Evolutionary conservation across 2,888 invertebrate species (phyloP), one percentile per base, ranked within the genome.

Genomic region (Scaptomyza flava): DNA sequence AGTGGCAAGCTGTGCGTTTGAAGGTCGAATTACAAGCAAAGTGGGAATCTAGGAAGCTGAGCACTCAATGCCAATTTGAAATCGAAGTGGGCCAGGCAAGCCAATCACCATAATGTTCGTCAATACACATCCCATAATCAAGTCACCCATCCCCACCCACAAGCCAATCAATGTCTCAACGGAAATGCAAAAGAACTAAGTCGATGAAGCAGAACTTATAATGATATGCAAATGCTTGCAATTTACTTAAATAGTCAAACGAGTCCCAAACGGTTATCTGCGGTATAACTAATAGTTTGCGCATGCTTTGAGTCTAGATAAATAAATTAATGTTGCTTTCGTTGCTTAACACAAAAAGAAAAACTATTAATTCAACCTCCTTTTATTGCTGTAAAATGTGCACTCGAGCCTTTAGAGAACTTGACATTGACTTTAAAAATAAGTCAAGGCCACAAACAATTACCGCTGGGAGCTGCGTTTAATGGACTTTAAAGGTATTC

Each of bases 71-170:
- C 33, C 53, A 58, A 42, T 62, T 43, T 38, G 63, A 53, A 66
- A 46, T 50, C 47, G 61, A 64, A 56, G 64, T 52, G 52, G 43
- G 43, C 31, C 41, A 52, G 11, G 51, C 57, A 46, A 52, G 53
- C 50, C 82, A 79, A 79, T 79, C 79, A 67, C 79, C 82, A 72
- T 71, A 68, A 67, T 68, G 43, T 6, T 41, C 4, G 12, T 12
- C 31, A 30, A 5, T 6, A 31, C 23, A 50, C n/a, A 36, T 50
- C 43, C 4, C 23, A 33, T 41, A 27, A 4, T 3, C 4, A 38
- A 0, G 3, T 23, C 12, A 23, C 14, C 31, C 14, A 47, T 9
- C 11, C 31, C 11, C 31, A 31, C 46, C 27, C 27, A 46, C 27
- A 46, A 46, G n/a, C 27, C 61, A 46, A 52, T 20, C 71, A 33